Percentiles rank a stretch among this genome's conserved stretches.
phyloP scores from a whole-genome alignment of 2,888 invertebrate species.

The Odontocolon sp. region DNA sequence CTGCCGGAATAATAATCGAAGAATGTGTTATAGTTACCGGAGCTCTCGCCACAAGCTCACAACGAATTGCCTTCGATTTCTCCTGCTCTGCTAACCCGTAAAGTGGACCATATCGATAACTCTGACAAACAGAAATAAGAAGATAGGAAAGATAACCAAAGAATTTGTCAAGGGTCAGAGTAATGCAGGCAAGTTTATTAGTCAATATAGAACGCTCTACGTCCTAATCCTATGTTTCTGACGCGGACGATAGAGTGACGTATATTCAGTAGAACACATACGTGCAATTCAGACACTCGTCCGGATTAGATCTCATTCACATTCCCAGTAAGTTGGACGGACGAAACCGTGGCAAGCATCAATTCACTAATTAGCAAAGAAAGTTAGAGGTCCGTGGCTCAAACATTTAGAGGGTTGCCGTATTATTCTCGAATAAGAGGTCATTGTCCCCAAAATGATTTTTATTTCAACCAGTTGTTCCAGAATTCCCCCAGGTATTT shows the following conservation, averaged over 20 bases:
- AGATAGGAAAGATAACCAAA: background rate
- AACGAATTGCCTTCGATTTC: constrained; percentile 40
- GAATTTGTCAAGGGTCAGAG: background rate
- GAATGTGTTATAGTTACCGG: no score
- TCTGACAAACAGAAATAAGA: constrained; percentile 24
- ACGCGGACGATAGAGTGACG: constrained; percentile 58
- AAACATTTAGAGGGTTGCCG: no score
- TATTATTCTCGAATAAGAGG: no score
- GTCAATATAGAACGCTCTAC: constrained; percentile 70
- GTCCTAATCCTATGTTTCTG: constrained; percentile 68
- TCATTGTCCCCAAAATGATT: constrained; percentile 21
- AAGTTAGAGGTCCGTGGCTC: no score
- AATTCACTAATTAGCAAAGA: constrained; percentile 44
- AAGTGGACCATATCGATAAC: constrained; percentile 27
- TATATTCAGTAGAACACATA: constrained; percentile 65
- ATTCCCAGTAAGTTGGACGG: background rate
- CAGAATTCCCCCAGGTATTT: background rate
- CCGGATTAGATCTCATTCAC: constrained; percentile 70
- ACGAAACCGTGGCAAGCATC: background rate
- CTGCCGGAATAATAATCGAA: constrained; percentile 50
- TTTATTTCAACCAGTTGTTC: background rate
- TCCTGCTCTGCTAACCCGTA: constrained; percentile 20
- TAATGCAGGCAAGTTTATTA: constrained; percentile 69
- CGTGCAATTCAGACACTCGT: constrained; percentile 75
- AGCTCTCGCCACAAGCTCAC: constrained; percentile 21